Conservation (phyloP, 2,888 invertebrate species). For the Xanthia togata region DNA sequence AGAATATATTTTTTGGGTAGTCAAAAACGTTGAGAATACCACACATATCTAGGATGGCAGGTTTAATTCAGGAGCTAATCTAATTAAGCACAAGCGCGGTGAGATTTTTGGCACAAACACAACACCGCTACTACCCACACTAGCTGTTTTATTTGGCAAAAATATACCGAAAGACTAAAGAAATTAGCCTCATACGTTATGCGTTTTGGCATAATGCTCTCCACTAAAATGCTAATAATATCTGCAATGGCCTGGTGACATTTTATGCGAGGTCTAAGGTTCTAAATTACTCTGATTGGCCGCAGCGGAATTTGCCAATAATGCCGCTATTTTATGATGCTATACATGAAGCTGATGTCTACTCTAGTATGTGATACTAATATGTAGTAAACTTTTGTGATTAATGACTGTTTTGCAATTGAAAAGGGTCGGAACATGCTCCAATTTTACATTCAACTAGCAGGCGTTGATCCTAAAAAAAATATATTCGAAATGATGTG, state of each 20-base stretch:
- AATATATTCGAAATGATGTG: neutral
- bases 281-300: slow-evolving; percentile 25
- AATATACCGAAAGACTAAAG: slow-evolving; percentile 29
- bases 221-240: slow-evolving; percentile 49
- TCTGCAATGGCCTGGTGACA: slow-evolving; percentile 25
- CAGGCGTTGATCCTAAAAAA: neutral
- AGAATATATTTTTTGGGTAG: neutral
- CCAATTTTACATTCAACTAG: neutral
- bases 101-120: slow-evolving; percentile 55
- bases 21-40: slow-evolving; percentile 2
- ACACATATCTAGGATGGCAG: slow-evolving; percentile 35
- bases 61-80: slow-evolving; percentile 41
- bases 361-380: slow-evolving; percentile 8
- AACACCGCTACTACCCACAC: slow-evolving; percentile 5
- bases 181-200: slow-evolving; percentile 36
- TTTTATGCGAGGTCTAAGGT: slow-evolving; percentile 20
- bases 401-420: neutral
- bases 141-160: slow-evolving; percentile 43
- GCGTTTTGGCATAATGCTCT: slow-evolving; percentile 38
- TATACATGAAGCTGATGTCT: slow-evolving; percentile 4
- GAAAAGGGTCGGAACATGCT: neutral
- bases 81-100: slow-evolving; percentile 31
- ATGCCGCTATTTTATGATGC: slow-evolving; percentile 28
- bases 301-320: slow-evolving; percentile 21
- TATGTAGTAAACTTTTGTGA: neutral